phyloP scores from a whole-genome alignment of 2,113 vertebrate species.

The Pygoscelis adeliae region DNA sequence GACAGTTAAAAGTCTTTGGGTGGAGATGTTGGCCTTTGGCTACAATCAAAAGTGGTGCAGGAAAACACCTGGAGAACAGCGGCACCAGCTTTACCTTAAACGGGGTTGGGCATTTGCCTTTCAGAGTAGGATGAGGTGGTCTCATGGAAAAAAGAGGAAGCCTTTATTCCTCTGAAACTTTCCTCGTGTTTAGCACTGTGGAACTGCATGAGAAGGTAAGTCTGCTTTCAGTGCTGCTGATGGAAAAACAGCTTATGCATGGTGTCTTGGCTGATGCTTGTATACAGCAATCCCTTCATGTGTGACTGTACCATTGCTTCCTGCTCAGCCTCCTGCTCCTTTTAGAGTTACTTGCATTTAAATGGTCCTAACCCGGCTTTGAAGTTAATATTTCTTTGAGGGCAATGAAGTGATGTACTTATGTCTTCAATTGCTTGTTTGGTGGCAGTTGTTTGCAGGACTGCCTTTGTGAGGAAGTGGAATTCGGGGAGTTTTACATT shows the following conservation, averaged over 20 bases:
- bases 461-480: not conserved
- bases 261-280: not conserved
- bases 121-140: not conserved
- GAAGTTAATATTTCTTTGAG: conserved; percentile 35
- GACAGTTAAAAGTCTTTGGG: not conserved
- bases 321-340: not conserved
- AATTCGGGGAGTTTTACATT: conserved; percentile 5
- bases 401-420: conserved; percentile 1
- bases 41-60: not conserved
- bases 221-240: not conserved
- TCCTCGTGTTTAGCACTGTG: not conserved
- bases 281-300: not conserved
- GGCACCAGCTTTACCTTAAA: not conserved
- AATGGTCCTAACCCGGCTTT: not conserved
- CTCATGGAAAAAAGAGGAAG: not conserved
- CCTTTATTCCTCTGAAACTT: not conserved
- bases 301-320: not conserved
- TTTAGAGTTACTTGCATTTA: not conserved
- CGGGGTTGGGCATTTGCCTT: not conserved
- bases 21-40: not conserved
- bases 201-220: not conserved
- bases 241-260: not conserved
- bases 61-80: not conserved
- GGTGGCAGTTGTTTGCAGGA: not conserved
- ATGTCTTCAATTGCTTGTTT: not conserved